A percentile compares a stretch with the other conserved stretches of the same genome.
These are phyloP conservation scores for Dendropsophus ebraccatus DNA, from an alignment of 2,113 vertebrate species.

Conservation along the genomic window DNA sequence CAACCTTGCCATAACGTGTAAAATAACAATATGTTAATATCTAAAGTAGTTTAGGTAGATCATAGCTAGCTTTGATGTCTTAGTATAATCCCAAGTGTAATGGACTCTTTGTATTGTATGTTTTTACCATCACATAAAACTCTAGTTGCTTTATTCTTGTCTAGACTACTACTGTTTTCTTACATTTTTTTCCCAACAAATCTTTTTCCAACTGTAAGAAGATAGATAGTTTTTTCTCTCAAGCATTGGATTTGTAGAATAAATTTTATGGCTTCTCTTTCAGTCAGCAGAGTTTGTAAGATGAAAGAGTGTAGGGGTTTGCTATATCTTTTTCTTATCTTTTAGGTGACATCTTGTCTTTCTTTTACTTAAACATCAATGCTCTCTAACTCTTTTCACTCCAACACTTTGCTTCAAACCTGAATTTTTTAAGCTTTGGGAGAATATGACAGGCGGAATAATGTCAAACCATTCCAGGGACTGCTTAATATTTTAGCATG, in stretches of 20 bases:
- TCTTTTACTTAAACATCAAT: constrained; percentile 55
- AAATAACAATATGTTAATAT: too few species aligned
- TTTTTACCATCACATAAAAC: constrained; percentile 10
- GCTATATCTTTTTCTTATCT: constrained; percentile 56
- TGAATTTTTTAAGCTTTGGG: constrained; percentile 56
- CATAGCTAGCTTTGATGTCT: too few species aligned
- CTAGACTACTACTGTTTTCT: background rate
- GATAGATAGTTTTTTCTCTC: constrained; percentile 50
- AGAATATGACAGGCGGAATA: constrained; percentile 51
- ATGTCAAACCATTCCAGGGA: constrained; percentile 44
- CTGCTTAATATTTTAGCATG: constrained; percentile 57
- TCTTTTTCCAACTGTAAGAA: constrained; percentile 31
- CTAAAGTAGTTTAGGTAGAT: background rate
- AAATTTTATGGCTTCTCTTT: constrained; percentile 55
- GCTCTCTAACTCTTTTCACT: constrained; percentile 51
- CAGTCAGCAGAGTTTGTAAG: constrained; percentile 52
- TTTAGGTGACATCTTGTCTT: constrained; percentile 57
- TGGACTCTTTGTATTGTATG: constrained; percentile 3
- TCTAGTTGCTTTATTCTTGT: constrained; percentile 1
- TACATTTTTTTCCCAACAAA: constrained; percentile 47
- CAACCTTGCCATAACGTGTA: background rate
- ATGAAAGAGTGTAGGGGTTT: constrained; percentile 54
- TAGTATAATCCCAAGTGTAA: too few species aligned
- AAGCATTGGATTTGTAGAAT: constrained; percentile 43
- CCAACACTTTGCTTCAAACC: constrained; percentile 49